Percentiles rank a stretch among this genome's conserved stretches.
Evolutionary conservation across 2,113 vertebrate species (phyloP).

Genomic region (Monarcha castaneiventris): DNA sequence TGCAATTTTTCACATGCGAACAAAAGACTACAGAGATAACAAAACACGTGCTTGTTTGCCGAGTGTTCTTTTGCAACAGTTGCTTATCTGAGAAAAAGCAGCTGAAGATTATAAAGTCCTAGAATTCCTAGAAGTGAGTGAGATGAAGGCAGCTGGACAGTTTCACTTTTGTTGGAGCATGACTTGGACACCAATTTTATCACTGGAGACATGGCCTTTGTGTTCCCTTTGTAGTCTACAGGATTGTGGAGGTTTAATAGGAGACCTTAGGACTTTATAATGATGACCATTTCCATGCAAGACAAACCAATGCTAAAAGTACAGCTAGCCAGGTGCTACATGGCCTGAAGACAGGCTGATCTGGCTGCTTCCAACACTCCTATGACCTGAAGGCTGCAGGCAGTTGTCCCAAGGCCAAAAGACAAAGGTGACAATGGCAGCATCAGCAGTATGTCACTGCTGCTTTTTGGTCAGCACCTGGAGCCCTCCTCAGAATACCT

Average conservation of each 20-base stretch:
- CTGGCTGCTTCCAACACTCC: not conserved
- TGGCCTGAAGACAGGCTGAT: not conserved
- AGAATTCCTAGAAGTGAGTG: not conserved
- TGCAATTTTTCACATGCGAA: slow-evolving; percentile 32
- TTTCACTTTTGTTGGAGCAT: not conserved
- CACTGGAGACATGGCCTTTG: not conserved
- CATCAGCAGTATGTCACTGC: not conserved
- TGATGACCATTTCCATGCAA: not conserved
- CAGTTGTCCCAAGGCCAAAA: not conserved
- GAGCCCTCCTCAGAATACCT: not conserved
- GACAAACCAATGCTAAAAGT: not conserved
- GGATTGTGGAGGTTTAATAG: not conserved
- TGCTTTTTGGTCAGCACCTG: not conserved
- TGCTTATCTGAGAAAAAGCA: slow-evolving; percentile 43
- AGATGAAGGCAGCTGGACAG: not conserved
- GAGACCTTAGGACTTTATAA: not conserved
- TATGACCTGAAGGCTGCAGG: not conserved
- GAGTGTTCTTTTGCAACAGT: not conserved
- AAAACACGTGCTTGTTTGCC: not conserved
- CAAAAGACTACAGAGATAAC: not conserved
- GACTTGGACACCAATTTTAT: not conserved
- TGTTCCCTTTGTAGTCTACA: not conserved
- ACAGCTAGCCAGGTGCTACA: not conserved
- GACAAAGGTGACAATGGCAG: not conserved
- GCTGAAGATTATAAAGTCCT: not conserved